Evolutionary conservation across 2,797 vertebrate genomes (phyloP).

Genomic region (Tadarida brasiliensis): DNA sequence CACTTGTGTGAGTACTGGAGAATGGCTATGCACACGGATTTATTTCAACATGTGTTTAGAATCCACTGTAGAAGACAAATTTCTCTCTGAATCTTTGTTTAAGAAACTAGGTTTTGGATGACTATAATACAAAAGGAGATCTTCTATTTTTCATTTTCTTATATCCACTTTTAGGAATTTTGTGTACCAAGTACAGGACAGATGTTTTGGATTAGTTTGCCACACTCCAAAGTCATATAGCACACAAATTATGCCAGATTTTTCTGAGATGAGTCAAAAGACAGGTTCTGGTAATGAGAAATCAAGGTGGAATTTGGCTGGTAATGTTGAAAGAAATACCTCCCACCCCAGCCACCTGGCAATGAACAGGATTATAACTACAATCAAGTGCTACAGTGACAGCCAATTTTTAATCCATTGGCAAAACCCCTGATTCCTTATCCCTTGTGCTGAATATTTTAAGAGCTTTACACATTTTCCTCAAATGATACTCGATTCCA

Average conservation of each 20-base stretch:
- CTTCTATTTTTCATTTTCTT: conserved; percentile 45
- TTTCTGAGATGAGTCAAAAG: conserved; percentile 73
- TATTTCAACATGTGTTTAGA: conserved; percentile 1
- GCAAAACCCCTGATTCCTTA: conserved; percentile 45
- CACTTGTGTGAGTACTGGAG: background rate
- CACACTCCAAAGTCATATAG: background rate
- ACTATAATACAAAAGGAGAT: conserved; percentile 30
- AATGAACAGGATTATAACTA: conserved; percentile 46
- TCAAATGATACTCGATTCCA: background rate
- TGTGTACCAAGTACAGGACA: conserved; percentile 22
- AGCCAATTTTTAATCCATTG: background rate
- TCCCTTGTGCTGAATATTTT: conserved; percentile 17
- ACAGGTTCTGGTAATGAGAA: conserved; percentile 56
- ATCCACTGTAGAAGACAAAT: conserved; percentile 55
- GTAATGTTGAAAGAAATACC: conserved; percentile 33
- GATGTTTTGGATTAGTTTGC: conserved; percentile 68
- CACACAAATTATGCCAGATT: conserved; percentile 68
- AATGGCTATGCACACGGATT: background rate
- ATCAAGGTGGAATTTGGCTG: conserved; percentile 65
- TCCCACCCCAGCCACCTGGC: conserved; percentile 32
- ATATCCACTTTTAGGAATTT: conserved; percentile 33
- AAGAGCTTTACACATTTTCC: background rate
- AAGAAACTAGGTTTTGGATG: conserved; percentile 56
- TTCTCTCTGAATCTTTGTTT: conserved; percentile 67
- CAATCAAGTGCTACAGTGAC: background rate